Evolutionary conservation across 2,113 vertebrate species (phyloP).

Genomic region (Cyanoderma ruficeps): DNA sequence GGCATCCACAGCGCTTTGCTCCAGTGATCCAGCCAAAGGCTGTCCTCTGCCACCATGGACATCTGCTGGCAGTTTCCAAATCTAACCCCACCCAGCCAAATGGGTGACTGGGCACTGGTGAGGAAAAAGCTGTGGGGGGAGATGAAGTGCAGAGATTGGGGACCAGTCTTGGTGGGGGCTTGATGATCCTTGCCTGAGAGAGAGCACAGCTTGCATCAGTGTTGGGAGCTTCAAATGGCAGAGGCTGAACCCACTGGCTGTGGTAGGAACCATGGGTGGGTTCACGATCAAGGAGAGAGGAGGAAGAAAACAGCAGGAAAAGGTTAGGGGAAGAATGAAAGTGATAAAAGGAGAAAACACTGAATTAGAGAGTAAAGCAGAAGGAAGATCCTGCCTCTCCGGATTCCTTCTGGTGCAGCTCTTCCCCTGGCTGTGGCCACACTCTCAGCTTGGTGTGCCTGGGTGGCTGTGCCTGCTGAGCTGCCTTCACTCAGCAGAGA

Average conservation of each 20-base stretch:
- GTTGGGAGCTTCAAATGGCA: neutral
- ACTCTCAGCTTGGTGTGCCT: neutral
- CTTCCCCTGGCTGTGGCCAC: neutral
- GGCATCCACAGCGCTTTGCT: neutral
- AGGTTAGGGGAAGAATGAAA: neutral
- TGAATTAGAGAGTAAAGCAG: neutral
- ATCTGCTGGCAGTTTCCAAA: neutral
- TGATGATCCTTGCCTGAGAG: neutral
- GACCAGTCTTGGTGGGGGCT: accelerated
- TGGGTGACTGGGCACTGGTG: neutral
- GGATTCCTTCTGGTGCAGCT: neutral
- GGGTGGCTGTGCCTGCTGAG: accelerated
- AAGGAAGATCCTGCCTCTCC: neutral
- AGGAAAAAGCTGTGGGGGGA: neutral
- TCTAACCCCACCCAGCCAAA: neutral
- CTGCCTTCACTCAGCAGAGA: accelerated
- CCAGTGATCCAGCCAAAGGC: neutral
- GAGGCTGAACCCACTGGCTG: neutral
- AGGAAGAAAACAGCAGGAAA: neutral
- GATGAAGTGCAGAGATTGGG: neutral
- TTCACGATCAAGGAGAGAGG: neutral
- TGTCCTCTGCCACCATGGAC: neutral
- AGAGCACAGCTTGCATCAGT: neutral
- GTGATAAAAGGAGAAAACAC: neutral
- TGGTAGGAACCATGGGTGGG: neutral